Percentiles rank a stretch among this genome's conserved stretches.
Conservation (phyloP, 2,113 vertebrate species). For the Eolophus roseicapilla region DNA sequence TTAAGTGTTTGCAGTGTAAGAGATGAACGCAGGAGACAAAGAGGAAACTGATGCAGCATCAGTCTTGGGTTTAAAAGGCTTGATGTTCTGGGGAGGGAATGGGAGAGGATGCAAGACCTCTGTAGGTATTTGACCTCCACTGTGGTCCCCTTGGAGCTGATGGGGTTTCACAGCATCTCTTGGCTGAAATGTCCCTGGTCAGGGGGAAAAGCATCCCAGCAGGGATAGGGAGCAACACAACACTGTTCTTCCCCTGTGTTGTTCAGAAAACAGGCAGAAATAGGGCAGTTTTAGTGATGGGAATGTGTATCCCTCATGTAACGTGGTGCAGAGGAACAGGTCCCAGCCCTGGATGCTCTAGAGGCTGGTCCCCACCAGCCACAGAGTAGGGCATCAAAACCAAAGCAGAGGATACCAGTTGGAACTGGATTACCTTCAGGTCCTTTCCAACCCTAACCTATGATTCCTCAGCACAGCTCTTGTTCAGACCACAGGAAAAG, state of each 20-base stretch:
- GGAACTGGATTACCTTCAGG: neutral
- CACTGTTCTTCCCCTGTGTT: accelerated
- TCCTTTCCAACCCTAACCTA: neutral
- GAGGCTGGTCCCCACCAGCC: neutral
- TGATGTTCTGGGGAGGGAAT: neutral
- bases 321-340: neutral
- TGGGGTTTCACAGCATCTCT: neutral
- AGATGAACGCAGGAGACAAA: neutral
- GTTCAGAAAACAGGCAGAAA: neutral
- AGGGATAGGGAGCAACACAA: neutral
- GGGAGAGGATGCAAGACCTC: neutral
- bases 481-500: neutral
- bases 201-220: neutral
- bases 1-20: neutral
- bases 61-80: neutral
- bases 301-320: accelerated
- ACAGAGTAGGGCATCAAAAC: neutral
- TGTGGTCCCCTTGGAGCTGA: neutral
- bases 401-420: neutral
- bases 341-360: neutral
- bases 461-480: accelerated
- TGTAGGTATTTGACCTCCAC: accelerated
- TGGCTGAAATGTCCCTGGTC: neutral
- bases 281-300: accelerated
- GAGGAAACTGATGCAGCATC: neutral